Conservation (phyloP, 2,797 vertebrate genomes). For the Chloroceryle amazona region DNA sequence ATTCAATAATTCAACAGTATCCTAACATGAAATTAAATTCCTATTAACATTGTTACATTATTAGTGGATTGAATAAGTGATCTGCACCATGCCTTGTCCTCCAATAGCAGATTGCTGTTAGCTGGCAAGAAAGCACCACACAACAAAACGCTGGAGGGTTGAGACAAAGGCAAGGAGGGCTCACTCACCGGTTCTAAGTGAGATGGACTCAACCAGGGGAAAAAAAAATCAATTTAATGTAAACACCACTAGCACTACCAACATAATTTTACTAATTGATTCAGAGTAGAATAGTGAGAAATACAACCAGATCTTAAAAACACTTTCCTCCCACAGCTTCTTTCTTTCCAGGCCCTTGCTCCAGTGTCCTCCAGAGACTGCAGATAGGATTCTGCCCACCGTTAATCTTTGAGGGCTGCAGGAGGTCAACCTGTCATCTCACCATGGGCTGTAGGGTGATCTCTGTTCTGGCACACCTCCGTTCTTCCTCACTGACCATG, state of each 20-base stretch:
- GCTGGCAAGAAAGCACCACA: not conserved
- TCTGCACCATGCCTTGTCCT: not conserved
- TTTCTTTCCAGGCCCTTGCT: not conserved
- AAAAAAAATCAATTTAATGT: not conserved
- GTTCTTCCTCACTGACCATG: not conserved
- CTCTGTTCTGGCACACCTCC: not conserved
- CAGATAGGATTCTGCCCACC: not conserved
- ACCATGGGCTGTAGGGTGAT: not conserved
- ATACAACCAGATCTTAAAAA: not conserved
- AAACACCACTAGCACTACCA: not conserved
- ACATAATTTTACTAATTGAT: not conserved
- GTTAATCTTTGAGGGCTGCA: not conserved
- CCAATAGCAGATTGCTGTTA: not conserved
- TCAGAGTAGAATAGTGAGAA: not conserved
- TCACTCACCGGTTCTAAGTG: not conserved
- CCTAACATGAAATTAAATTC: not conserved
- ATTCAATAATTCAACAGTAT: too few species aligned
- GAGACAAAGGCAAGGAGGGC: not conserved
- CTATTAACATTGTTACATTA: not conserved
- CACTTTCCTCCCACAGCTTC: not conserved
- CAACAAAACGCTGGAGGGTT: not conserved
- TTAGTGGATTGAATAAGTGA: not conserved
- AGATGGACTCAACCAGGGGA: not conserved
- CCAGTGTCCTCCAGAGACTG: not conserved
- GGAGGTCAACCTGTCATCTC: not conserved